Percentiles rank a stretch among this genome's conserved stretches.
phyloP scores from a whole-genome alignment of 2,888 invertebrate species.

The Dicyrtomina minuta region DNA sequence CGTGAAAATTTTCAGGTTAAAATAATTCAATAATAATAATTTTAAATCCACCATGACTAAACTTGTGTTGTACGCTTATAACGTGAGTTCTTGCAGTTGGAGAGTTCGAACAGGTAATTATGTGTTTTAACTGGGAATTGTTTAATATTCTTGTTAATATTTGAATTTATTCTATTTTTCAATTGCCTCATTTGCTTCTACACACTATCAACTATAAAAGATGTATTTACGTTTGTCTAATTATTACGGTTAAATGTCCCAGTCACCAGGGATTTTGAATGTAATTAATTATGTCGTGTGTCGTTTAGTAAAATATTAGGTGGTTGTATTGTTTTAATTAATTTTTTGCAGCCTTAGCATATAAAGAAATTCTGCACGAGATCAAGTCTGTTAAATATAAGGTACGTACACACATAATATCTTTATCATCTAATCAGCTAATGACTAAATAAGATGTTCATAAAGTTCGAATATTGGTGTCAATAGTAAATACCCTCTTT shows the following conservation, averaged over 20 bases:
- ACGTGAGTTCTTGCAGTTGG: constrained; percentile 28
- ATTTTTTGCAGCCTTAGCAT: neutral
- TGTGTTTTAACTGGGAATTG: no score
- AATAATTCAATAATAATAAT: neutral
- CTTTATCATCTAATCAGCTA: neutral
- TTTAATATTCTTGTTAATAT: no score
- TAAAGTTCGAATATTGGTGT: neutral
- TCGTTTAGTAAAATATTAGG: no score
- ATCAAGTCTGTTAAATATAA: neutral
- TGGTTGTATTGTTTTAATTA: no score
- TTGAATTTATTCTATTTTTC: no score
- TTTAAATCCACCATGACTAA: constrained; percentile 16
- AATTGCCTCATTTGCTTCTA: no score
- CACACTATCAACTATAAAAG: no score
- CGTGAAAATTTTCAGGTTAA: no score
- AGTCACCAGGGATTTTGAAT: no score
- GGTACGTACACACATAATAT: neutral
- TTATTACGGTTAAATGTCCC: no score
- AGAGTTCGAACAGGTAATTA: constrained; percentile 28
- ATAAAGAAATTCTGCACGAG: neutral
- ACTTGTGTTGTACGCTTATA: constrained; percentile 23
- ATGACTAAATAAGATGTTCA: neutral
- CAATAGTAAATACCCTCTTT: neutral
- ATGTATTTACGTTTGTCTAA: no score
- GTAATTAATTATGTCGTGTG: no score